phyloP scores from a whole-genome alignment of 2,113 vertebrate species.

The Spermophilus dauricus region DNA sequence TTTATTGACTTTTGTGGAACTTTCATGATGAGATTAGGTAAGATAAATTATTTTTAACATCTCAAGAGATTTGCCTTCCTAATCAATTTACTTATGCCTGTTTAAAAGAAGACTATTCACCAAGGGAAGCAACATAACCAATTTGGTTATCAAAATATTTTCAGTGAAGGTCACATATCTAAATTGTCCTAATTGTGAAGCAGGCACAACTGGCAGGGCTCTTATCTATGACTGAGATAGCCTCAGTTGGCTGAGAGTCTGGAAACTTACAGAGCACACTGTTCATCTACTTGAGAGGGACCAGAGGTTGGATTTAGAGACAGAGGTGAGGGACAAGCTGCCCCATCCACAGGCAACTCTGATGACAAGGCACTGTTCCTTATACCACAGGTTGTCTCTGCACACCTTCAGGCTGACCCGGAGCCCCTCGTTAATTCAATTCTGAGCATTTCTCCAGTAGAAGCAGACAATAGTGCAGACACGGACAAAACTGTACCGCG shows the following conservation, averaged over 20 bases:
- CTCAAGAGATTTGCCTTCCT: slow-evolving; percentile 62
- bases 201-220: neutral
- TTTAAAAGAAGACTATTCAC: slow-evolving; percentile 53
- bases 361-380: slow-evolving; percentile 48
- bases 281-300: slow-evolving; percentile 40
- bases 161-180: neutral
- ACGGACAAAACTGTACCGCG: slow-evolving; percentile 61
- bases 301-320: neutral
- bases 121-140: slow-evolving; percentile 6
- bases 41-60: slow-evolving; percentile 71
- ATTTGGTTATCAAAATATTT: slow-evolving; percentile 7
- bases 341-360: neutral
- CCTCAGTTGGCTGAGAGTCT: slow-evolving; percentile 40
- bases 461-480: slow-evolving; percentile 80
- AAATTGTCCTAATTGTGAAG: neutral
- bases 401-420: slow-evolving; percentile 61
- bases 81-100: slow-evolving; percentile 66
- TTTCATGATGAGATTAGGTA: slow-evolving; percentile 66
- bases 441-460: slow-evolving; percentile 64
- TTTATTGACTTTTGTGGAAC: slow-evolving; percentile 65
- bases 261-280: neutral
- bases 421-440: slow-evolving; percentile 82
- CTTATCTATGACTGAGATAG: slow-evolving; percentile 46
- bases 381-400: neutral
- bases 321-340: slow-evolving; percentile 53